These are phyloP conservation scores for Caloenas nicobarica DNA, from an alignment of 2,113 vertebrate genomes.

Conservation along the genomic window DNA sequence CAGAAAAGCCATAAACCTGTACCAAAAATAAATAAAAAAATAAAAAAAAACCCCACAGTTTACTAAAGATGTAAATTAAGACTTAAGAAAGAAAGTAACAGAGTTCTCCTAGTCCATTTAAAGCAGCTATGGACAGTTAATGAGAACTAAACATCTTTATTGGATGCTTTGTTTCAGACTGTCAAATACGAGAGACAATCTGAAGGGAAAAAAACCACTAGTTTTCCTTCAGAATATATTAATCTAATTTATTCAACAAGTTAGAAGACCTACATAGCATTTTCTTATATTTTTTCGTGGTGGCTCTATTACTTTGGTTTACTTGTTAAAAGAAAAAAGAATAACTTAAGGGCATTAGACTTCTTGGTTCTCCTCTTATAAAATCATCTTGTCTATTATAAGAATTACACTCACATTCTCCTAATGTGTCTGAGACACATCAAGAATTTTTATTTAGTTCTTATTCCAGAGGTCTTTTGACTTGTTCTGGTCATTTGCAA, in stretches of 20 bases:
- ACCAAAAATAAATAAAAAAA: no score
- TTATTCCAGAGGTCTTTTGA: neutral
- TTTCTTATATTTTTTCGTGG: neutral
- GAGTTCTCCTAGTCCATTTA: neutral
- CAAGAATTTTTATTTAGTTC: neutral
- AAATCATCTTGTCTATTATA: neutral
- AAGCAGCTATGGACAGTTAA: neutral
- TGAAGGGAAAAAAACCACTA: neutral
- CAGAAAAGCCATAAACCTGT: neutral
- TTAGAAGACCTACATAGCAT: neutral
- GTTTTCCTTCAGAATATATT: neutral
- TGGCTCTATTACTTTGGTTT: neutral
- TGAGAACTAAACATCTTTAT: neutral
- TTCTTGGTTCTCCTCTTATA: neutral
- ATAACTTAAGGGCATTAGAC: slow-evolving; percentile 27
- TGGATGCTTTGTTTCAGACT: neutral
- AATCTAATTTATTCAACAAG: neutral
- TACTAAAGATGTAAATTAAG: neutral
- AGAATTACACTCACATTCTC: slow-evolving; percentile 18
- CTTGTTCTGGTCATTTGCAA: neutral
- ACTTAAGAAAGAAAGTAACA: neutral
- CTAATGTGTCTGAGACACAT: neutral
- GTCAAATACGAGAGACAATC: neutral
- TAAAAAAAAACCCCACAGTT: neutral
- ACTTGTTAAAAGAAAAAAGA: neutral